Evolutionary conservation across 2,113 vertebrate species (phyloP).

Genomic region (Setophaga coronata): DNA sequence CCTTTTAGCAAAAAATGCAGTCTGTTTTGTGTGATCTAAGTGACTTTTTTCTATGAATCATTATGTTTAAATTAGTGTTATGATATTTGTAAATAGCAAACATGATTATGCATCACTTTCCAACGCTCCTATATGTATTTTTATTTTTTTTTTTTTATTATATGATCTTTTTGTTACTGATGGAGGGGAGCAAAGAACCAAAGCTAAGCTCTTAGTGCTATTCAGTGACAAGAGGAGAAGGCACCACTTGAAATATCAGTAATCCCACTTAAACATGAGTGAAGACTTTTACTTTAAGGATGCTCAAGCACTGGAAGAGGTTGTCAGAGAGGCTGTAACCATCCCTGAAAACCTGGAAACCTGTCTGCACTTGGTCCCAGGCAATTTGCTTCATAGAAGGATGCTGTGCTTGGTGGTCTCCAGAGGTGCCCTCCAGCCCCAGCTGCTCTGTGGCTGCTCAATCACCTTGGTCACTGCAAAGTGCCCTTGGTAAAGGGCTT

Average conservation of each 20-base stretch:
- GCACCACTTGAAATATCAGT: not conserved
- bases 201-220: not conserved
- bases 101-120: not conserved
- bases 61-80: not conserved
- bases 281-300: not conserved
- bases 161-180: too few relatives aligned
- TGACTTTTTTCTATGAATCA: not conserved
- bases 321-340: not conserved
- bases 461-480: not conserved
- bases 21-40: not conserved
- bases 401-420: not conserved
- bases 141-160: not conserved
- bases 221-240: not conserved
- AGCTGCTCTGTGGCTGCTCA: not conserved
- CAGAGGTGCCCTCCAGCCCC: not conserved
- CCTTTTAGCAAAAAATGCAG: not conserved
- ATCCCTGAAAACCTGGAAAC: not conserved
- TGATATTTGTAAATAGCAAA: not conserved
- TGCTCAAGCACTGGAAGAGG: not conserved
- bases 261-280: not conserved
- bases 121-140: not conserved
- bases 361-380: accelerated
- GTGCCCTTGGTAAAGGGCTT: not conserved
- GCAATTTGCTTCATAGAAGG: not conserved
- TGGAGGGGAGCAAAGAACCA: not conserved